Conservation (phyloP, 2,888 invertebrate genomes). For the Philopedon plagiatum region DNA sequence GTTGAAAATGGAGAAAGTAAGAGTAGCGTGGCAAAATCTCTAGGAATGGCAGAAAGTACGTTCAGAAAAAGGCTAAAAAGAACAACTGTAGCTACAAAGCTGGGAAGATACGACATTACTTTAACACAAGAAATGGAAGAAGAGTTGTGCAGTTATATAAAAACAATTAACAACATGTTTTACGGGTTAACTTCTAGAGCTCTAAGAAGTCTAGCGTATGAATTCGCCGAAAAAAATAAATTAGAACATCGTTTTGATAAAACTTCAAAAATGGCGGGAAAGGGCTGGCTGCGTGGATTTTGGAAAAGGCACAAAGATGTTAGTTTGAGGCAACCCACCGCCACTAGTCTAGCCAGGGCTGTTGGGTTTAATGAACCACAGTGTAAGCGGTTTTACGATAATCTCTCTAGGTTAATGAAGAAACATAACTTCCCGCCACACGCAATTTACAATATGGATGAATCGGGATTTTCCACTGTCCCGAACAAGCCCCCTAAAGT, state of each 20-base stretch:
- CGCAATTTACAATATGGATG: neutral
- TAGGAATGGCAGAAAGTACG: conserved; percentile 19
- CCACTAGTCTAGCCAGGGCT: no score
- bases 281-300: no score
- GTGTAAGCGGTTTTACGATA: no score
- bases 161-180: conserved; percentile 28
- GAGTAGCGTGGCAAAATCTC: neutral
- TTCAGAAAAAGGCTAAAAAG: conserved; percentile 23
- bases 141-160: conserved; percentile 3
- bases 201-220: neutral
- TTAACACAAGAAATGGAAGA: conserved; percentile 2
- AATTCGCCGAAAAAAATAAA: neutral
- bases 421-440: no score
- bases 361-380: no score
- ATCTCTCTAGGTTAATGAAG: no score
- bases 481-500: neutral
- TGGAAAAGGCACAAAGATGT: no score
- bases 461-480: no score
- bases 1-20: neutral
- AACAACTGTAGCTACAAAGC: conserved; percentile 4
- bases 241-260: no score
- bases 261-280: no score
- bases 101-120: conserved; percentile 15
- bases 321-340: no score
- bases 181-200: conserved; percentile 8